phyloP scores from a whole-genome alignment of 2,113 vertebrate genomes.

The Todiramphus saurophagus region DNA sequence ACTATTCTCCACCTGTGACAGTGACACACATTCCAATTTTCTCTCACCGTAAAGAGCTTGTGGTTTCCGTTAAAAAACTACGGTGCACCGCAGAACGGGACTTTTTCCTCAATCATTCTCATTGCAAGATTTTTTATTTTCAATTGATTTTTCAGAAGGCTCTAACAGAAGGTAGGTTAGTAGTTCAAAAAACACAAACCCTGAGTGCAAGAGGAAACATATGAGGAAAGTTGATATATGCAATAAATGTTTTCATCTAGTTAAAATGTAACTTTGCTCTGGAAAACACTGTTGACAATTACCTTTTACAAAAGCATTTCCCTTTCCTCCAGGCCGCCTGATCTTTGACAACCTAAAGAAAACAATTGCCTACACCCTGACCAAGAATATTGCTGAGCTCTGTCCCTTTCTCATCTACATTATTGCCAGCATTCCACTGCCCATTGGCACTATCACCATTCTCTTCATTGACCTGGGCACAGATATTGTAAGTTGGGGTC shows the following conservation, averaged over 20 bases:
- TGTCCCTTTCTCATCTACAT: slow-evolving; percentile 84
- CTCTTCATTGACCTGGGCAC: slow-evolving; percentile 84
- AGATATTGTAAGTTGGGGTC: slow-evolving; percentile 75
- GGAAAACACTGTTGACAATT: neutral
- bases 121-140: neutral
- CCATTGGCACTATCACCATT: slow-evolving; percentile 84
- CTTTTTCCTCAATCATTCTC: neutral
- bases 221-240: neutral
- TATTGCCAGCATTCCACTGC: slow-evolving; percentile 75
- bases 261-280: neutral
- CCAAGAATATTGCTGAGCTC: slow-evolving; percentile 84
- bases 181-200: neutral
- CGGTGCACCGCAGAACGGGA: accelerated
- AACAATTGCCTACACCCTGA: slow-evolving; percentile 83
- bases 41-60: neutral
- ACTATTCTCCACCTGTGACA: neutral
- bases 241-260: neutral
- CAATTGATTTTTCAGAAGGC: neutral
- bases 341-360: slow-evolving; percentile 86
- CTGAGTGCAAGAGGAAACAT: accelerated
- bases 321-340: slow-evolving; percentile 72
- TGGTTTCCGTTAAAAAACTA: neutral
- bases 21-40: neutral
- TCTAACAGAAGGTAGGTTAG: neutral
- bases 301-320: neutral